Evolutionary conservation across 2,888 invertebrate genomes (phyloP).

Genomic region (Brachynemurus nebulosus): DNA sequence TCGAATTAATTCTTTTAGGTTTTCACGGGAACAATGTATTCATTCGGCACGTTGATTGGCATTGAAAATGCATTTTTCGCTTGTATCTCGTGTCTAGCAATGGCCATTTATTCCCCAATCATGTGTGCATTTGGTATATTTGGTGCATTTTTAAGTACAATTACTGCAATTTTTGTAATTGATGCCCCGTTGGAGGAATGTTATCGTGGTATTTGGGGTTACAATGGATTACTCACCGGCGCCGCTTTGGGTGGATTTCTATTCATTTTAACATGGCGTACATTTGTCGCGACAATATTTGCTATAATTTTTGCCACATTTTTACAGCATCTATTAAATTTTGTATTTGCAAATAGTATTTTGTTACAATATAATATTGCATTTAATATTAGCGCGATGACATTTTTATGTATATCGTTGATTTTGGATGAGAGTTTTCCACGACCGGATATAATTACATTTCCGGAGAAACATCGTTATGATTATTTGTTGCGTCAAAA

Average conservation of each 20-base stretch:
- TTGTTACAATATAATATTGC: conserved; percentile 28
- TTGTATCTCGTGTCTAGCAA: conserved; percentile 28
- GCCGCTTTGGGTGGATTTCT: conserved; percentile 30
- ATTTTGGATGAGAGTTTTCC: conserved; percentile 22
- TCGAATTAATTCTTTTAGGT: too few species aligned
- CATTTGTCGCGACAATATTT: conserved; percentile 23
- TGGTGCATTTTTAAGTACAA: conserved; percentile 28
- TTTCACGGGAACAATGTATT: conserved; percentile 28
- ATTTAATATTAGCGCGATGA: conserved; percentile 26
- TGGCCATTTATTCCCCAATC: conserved; percentile 31
- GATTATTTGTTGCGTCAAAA: conserved; percentile 18
- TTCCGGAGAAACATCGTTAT: conserved; percentile 27
- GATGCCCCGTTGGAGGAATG: conserved; percentile 22
- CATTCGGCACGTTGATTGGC: conserved; percentile 31
- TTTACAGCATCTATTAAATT: conserved; percentile 23
- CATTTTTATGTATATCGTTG: conserved; percentile 28
- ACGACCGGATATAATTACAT: conserved; percentile 23
- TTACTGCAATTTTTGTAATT: conserved; percentile 27
- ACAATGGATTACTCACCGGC: conserved; percentile 30
- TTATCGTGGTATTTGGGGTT: conserved; percentile 33
- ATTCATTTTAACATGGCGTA: conserved; percentile 28
- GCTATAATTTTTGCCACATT: conserved; percentile 28
- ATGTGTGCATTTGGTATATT: conserved; percentile 27
- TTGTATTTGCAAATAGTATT: conserved; percentile 16
- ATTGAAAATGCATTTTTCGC: conserved; percentile 27